These are phyloP conservation scores for Tubiluchus corallicola DNA, from an alignment of 2,888 invertebrate species.

Conservation along the genomic window DNA sequence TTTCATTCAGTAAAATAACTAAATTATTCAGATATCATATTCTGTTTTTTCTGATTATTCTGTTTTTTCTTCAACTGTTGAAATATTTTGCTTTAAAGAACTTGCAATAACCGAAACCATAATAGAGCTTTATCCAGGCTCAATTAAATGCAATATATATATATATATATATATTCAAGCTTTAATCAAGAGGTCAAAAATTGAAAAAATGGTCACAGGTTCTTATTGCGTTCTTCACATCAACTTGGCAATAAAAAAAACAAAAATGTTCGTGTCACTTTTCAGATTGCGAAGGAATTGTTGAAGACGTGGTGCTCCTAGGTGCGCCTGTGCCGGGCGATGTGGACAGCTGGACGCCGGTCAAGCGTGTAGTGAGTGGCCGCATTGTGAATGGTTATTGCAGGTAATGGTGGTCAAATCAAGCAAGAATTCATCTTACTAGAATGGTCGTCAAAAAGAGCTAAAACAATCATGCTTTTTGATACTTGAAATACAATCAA, in stretches of 20 bases:
- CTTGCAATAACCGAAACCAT: no score
- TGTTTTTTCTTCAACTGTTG: no score
- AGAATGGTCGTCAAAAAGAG: no score
- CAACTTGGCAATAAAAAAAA: no score
- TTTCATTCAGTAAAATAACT: no score
- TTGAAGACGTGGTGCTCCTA: conserved; percentile 43
- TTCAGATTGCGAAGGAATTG: conserved; percentile 37
- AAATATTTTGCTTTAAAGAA: no score
- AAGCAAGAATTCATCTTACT: no score
- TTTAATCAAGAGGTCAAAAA: conserved; percentile 31
- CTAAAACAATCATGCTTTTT: no score
- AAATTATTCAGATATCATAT: no score
- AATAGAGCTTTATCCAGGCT: conserved; percentile 5
- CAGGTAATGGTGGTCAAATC: no score
- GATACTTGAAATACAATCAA: no score
- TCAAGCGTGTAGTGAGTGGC: conserved; percentile 39
- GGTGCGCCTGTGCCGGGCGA: conserved; percentile 43
- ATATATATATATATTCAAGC: conserved; percentile 8
- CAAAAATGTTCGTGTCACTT: conserved; percentile 6
- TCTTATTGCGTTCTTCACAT: conserved; percentile 15
- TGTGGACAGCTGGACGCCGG: conserved; percentile 36
- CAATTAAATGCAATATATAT: not conserved
- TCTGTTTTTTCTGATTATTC: no score
- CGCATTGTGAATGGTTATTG: conserved; percentile 45
- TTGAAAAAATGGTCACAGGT: conserved; percentile 20